phyloP scores from a whole-genome alignment of 2,113 vertebrate species.

The Globicephala melas region DNA sequence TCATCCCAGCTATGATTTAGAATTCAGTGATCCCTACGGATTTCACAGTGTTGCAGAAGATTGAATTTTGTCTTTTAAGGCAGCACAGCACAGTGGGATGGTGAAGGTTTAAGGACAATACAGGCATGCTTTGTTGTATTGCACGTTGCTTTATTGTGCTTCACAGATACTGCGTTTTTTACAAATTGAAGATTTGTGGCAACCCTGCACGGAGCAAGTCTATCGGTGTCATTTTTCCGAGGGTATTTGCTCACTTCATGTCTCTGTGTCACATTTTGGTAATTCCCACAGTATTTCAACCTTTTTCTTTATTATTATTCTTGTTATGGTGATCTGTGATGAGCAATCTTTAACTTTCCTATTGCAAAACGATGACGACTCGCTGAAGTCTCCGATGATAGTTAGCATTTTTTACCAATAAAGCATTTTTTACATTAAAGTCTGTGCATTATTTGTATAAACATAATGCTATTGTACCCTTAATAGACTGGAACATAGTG shows the following conservation, averaged over 20 bases:
- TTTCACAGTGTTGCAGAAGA: neutral
- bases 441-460: neutral
- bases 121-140: rapidly evolving
- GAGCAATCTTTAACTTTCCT: neutral
- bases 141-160: neutral
- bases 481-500: neutral
- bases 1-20: neutral
- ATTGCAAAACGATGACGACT: neutral
- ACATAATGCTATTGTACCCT: neutral
- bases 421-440: neutral
- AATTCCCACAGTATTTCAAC: neutral
- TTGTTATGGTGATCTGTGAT: neutral
- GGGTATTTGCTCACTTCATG: neutral
- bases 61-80: neutral
- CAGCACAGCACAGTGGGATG: neutral
- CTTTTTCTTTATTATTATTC: neutral
- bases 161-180: neutral
- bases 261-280: neutral
- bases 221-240: neutral
- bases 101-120: neutral
- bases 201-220: neutral
- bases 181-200: neutral
- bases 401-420: neutral
- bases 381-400: neutral
- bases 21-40: neutral